Percentiles rank a stretch among this genome's conserved stretches.
Evolutionary conservation across 2,113 vertebrate species (phyloP).

Genomic region (Sminthopsis crassicaudata): DNA sequence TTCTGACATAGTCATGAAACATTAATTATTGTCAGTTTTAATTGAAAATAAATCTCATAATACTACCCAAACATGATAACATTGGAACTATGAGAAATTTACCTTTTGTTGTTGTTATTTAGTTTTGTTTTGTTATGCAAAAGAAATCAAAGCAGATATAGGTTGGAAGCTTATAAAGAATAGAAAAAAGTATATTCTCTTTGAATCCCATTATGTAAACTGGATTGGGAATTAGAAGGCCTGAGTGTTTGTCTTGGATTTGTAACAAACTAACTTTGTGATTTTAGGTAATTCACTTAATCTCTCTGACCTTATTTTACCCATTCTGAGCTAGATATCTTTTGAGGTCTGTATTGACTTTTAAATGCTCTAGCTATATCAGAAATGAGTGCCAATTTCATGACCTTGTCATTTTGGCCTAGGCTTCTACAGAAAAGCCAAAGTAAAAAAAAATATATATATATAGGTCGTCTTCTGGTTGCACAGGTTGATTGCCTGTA

Average conservation of each 20-base stretch:
- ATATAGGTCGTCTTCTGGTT: neutral
- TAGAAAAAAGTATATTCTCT: neutral
- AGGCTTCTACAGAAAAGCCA: neutral
- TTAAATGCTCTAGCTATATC: conserved; percentile 31
- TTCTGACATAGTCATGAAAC: neutral
- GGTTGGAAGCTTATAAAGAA: neutral
- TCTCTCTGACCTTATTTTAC: neutral
- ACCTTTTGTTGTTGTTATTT: neutral
- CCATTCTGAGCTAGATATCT: neutral
- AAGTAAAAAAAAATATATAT: neutral
- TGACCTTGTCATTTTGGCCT: neutral
- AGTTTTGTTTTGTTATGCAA: neutral
- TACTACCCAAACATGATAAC: neutral
- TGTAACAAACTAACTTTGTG: neutral
- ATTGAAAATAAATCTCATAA: neutral
- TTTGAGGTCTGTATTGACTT: neutral
- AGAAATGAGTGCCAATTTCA: neutral
- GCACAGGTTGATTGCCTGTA: neutral
- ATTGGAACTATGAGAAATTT: neutral
- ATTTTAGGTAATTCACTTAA: neutral
- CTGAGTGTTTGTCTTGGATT: neutral
- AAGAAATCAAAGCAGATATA: neutral
- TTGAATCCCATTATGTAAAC: neutral
- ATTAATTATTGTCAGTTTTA: neutral
- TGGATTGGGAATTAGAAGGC: neutral